Conservation (phyloP, 2,797 vertebrate species). For the Phalanger gymnotis region DNA sequence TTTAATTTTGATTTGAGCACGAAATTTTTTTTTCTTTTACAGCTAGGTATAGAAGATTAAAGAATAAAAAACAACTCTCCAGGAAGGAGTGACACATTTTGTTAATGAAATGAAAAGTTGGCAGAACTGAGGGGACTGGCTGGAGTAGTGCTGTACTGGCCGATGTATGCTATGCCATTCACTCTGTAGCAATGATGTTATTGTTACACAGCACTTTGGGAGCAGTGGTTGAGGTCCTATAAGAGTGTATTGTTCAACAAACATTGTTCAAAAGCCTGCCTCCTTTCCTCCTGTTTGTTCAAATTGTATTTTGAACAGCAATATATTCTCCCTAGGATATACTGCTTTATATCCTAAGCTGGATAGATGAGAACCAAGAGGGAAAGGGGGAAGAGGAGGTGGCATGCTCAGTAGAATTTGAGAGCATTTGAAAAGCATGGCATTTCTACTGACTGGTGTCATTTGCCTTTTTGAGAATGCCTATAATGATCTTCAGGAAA, state of each 20-base stretch:
- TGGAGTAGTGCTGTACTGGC: conserved; percentile 82
- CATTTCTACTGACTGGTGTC: neutral
- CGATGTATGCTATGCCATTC: conserved; percentile 82
- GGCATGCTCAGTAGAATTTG: neutral
- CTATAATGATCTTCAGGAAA: neutral
- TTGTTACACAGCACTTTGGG: neutral
- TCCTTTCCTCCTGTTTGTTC: neutral
- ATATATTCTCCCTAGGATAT: neutral
- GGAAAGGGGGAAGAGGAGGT: neutral
- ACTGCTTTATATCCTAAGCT: neutral
- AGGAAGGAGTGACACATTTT: conserved; percentile 65
- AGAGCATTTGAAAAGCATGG: neutral
- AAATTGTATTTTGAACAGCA: neutral
- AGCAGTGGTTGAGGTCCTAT: neutral
- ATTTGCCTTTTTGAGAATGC: conserved; percentile 5
- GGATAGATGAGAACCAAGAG: neutral
- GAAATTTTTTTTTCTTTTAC: conserved; percentile 63
- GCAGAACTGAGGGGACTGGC: conserved; percentile 76
- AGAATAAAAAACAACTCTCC: conserved; percentile 58
- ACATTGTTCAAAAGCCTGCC: neutral
- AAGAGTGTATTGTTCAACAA: neutral
- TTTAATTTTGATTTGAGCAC: conserved; percentile 6
- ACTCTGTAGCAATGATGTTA: conserved; percentile 65
- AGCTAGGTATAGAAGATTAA: conserved; percentile 78
- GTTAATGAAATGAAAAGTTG: conserved; percentile 77